Evolutionary conservation across 2,113 vertebrate genomes (phyloP).

Genomic region (Menura novaehollandiae): DNA sequence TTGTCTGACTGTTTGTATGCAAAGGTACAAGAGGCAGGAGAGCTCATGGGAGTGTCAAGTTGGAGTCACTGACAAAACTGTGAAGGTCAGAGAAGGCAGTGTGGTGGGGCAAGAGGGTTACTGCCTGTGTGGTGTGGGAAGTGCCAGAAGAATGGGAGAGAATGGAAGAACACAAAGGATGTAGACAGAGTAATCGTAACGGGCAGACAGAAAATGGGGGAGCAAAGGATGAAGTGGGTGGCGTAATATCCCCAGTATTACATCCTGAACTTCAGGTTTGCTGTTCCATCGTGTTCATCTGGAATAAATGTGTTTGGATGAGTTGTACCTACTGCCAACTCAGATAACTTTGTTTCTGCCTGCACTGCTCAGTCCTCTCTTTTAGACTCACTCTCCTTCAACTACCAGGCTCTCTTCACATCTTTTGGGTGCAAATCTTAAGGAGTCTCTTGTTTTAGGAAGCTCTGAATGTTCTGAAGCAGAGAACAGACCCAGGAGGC

Average conservation of each 20-base stretch:
- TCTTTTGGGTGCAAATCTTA: not conserved
- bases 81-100: not conserved
- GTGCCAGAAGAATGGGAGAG: not conserved
- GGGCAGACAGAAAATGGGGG: not conserved
- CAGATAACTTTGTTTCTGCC: not conserved
- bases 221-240: not conserved
- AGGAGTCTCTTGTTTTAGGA: not conserved
- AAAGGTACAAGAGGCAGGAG: not conserved
- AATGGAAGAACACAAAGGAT: not conserved
- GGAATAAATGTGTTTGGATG: not conserved
- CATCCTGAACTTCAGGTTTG: not conserved
- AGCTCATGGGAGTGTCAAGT: not conserved
- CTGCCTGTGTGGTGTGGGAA: not conserved
- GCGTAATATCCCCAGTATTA: not conserved
- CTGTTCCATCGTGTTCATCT: not conserved
- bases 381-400: not conserved
- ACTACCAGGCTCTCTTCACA: not conserved
- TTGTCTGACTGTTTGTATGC: not conserved
- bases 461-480: not conserved
- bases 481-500: not conserved
- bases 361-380: not conserved
- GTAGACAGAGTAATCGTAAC: not conserved
- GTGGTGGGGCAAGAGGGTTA: not conserved
- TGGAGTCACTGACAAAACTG: not conserved
- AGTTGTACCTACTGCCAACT: not conserved